phyloP scores from a whole-genome alignment of 2,113 vertebrate species.

The Oreocharis arfaki region DNA sequence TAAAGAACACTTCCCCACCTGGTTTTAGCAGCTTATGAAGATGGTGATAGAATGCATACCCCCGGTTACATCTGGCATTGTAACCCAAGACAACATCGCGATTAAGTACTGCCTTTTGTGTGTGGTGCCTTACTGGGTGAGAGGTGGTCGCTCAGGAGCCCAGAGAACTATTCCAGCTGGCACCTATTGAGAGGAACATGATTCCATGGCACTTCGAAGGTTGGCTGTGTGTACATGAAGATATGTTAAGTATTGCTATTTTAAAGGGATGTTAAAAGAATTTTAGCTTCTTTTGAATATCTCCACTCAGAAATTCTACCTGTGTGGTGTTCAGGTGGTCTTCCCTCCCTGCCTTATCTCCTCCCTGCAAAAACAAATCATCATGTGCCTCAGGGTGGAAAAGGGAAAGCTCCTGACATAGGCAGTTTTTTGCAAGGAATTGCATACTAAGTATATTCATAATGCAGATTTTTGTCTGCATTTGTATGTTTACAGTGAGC shows the following conservation, averaged over 20 bases:
- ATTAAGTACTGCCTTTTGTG: not conserved
- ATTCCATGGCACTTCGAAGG: not conserved
- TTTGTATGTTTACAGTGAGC: not conserved
- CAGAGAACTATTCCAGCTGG: not conserved
- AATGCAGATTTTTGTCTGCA: not conserved
- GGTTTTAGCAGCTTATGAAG: not conserved
- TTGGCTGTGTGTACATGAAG: not conserved
- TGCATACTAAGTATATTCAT: not conserved
- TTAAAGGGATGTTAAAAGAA: not conserved
- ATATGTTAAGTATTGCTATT: not conserved
- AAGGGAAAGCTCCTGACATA: not conserved
- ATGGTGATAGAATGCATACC: not conserved
- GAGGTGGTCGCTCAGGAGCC: not conserved
- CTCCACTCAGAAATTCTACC: not conserved
- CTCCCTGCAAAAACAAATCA: not conserved
- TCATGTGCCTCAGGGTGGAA: not conserved
- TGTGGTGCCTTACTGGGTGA: not conserved
- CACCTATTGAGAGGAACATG: not conserved
- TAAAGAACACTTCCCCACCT: not conserved
- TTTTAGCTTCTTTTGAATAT: not conserved
- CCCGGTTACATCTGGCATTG: not conserved
- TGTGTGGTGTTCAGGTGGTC: not conserved
- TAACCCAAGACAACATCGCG: not conserved
- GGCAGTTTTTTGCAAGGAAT: not conserved
- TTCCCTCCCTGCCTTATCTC: not conserved